Percentiles rank a stretch among this genome's conserved stretches.
These are phyloP conservation scores for Drosophila buzzatii DNA, from an alignment of 2,888 invertebrate genomes.

Conservation along the genomic window DNA sequence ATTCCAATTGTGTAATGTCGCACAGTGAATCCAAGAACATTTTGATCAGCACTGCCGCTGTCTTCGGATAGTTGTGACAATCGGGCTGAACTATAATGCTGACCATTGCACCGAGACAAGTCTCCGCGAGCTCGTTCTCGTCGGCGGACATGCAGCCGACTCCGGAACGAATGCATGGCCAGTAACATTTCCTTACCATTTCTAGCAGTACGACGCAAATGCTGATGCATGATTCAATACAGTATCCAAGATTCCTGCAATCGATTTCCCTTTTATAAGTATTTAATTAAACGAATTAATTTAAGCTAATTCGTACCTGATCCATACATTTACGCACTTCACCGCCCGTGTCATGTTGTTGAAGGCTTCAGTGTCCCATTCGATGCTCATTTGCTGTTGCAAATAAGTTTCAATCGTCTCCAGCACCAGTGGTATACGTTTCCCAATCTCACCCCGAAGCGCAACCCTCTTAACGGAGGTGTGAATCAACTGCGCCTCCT, in stretches of 20 bases:
- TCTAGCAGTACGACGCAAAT: slow-evolving; percentile 85
- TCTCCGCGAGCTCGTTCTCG: slow-evolving; percentile 87
- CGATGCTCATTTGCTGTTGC: slow-evolving; percentile 76
- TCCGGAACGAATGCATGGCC: slow-evolving; percentile 85
- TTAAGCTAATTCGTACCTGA: slow-evolving; percentile 85
- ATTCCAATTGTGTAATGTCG: slow-evolving; percentile 86
- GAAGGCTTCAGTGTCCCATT: slow-evolving; percentile 85
- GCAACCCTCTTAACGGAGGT: slow-evolving; percentile 83
- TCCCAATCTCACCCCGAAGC: slow-evolving; percentile 82
- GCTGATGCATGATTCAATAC: slow-evolving; percentile 83
- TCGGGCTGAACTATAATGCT: slow-evolving; percentile 87
- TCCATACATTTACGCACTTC: slow-evolving; percentile 88
- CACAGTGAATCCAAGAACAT: slow-evolving; percentile 87
- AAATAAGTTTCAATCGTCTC: slow-evolving; percentile 83
- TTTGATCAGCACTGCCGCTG: slow-evolving; percentile 87
- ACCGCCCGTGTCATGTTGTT: slow-evolving; percentile 87
- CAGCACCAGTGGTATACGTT: slow-evolving; percentile 82
- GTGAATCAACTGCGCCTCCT: slow-evolving; percentile 87
- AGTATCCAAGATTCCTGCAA: slow-evolving; percentile 82
- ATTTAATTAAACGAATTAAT: not conserved
- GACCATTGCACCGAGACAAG: slow-evolving; percentile 88
- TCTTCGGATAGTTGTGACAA: slow-evolving; percentile 87
- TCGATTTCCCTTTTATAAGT: not conserved
- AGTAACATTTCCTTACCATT: slow-evolving; percentile 85
- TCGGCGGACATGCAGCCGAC: slow-evolving; percentile 86